Evolutionary conservation across 2,113 vertebrate species (phyloP), one percentile per base, ranked within the genome.

Genomic region (Actinemys pallida): DNA sequence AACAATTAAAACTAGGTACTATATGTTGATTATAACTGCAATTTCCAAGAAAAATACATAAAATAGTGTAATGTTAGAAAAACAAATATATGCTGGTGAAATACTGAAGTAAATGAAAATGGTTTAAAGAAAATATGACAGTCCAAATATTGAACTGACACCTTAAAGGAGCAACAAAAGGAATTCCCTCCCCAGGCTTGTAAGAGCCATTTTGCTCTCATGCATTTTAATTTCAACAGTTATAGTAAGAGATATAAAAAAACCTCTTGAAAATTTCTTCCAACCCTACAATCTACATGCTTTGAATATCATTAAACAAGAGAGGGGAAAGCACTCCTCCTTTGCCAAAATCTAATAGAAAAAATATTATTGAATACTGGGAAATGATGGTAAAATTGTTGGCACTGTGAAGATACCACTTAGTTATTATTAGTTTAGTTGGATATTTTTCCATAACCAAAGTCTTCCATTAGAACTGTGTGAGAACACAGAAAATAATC

Each of bases 211-310:
- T 92, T 93, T 56, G 82, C 54, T 35, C 24, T 59, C 76, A 87
- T 65, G 85, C 92, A 83, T 86, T 81, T 94, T 88, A 88, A 95
- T 94, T 92, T 79, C 83, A 96, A 90, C 53, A 3, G 57, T 56
- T 20, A 13, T 59, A 24, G 24, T 45, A 42, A 76, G 65, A n/a
- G 42, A 91, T 88, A 19, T 78, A 91, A 56, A 87, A 86, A 86
- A 13, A 69, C 39, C 7, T 56, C 92, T 90, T 85, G 57, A 86
- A 92, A 94, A 78, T 57, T n/a, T 10, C 52, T 0, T 62, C 79
- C 86, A 84, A n/a, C 8, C 50, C 91, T 89, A 72, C 35, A 79
- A 54, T 19, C 20, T 92, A 24, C 24, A 57, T 94, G 42, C 52
- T 94, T 94, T 96, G 22, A 19, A 86, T 90, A 49, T 86, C 10